phyloP scores from a whole-genome alignment of 2,888 invertebrate species.

The Cataglyphis altisquamis region DNA sequence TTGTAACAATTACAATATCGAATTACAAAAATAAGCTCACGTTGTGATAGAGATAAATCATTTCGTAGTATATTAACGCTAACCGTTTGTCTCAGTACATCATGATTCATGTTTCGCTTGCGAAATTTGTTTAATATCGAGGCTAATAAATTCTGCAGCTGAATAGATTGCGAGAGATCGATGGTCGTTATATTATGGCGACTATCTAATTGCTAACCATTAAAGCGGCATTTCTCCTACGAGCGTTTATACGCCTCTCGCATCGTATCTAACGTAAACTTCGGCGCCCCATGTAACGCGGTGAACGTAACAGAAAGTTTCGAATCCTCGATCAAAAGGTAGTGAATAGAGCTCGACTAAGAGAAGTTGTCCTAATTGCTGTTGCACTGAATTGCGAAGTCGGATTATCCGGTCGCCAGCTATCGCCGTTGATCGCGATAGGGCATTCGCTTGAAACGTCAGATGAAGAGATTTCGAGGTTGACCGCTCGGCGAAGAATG shows the following conservation, averaged over 20 bases:
- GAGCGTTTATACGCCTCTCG: not conserved
- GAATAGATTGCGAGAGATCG: slow-evolving; percentile 8
- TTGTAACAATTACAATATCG: not conserved
- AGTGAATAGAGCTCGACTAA: slow-evolving; percentile 60
- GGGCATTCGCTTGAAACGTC: not conserved
- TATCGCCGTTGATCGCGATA: not conserved
- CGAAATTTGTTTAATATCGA: slow-evolving; percentile 38
- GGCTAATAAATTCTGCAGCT: slow-evolving; percentile 30
- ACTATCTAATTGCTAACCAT: slow-evolving; percentile 22
- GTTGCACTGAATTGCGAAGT: slow-evolving; percentile 19
- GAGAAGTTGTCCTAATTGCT: slow-evolving; percentile 45
- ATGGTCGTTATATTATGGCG: slow-evolving; percentile 17
- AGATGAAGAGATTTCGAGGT: not conserved
- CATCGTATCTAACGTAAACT: not conserved
- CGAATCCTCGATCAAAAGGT: slow-evolving; percentile 56
- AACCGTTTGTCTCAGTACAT: not conserved
- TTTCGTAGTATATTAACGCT: slow-evolving; percentile 7
- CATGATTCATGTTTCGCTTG: not conserved
- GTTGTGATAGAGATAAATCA: slow-evolving; percentile 1
- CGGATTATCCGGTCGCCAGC: slow-evolving; percentile 29
- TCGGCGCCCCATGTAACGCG: not conserved
- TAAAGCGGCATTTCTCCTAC: slow-evolving; percentile 1
- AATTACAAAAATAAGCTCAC: not conserved
- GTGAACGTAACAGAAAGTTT: slow-evolving; percentile 33
- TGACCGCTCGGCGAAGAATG: not conserved